Evolutionary conservation across 2,797 vertebrate genomes (phyloP), one percentile per base, ranked within the genome.

Genomic region (Channallabes apus): DNA sequence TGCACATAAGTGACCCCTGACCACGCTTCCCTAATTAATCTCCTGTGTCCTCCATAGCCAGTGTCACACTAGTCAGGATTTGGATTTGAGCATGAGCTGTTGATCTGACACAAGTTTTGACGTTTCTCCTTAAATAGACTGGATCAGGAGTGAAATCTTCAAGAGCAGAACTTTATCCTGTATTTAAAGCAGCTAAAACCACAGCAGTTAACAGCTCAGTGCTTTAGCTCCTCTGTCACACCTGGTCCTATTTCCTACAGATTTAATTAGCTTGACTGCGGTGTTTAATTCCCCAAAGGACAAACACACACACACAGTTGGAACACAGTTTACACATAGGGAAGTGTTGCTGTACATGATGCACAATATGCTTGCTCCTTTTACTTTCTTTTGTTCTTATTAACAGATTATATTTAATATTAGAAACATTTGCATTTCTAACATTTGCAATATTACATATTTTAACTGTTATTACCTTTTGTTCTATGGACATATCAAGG

Each of bases 11-110:
- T 79, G 62, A 83, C 62, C 81, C 85, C 78, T 68, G 83, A 78
- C 51, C n/a, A 67, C 73, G 20, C 65, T 2, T 9, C 76, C 83
- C 58, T 86, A 89, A 88, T 87, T 84, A 88, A 88, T 79, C 88
- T 85, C 83, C 75, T 62, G n/a, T 11, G 27, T 35, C 73, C 58
- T 32, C 27, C 54, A 58, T 2, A 20, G n/a, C 27, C 32, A 71
- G 15, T 6, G 51, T 62, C 20, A 29, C 72, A 56, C 22, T 24
- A 12, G 24, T 3, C 7, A 8, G 64, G 54, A n/a, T 46, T 4
- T 1, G 58, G 78, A 46, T 58, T 75, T 82, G 38, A 59, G 56
- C 51, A 38, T 79, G 76, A 73, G 24, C 6, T 20, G 27, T 24
- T 72, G 41, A 64, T 86, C 65, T 11, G 59, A 72, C 65, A 84